Percentiles rank a stretch among this genome's conserved stretches.
Conservation (phyloP, 1,140 invertebrate genomes). For the Bombus superbus region DNA sequence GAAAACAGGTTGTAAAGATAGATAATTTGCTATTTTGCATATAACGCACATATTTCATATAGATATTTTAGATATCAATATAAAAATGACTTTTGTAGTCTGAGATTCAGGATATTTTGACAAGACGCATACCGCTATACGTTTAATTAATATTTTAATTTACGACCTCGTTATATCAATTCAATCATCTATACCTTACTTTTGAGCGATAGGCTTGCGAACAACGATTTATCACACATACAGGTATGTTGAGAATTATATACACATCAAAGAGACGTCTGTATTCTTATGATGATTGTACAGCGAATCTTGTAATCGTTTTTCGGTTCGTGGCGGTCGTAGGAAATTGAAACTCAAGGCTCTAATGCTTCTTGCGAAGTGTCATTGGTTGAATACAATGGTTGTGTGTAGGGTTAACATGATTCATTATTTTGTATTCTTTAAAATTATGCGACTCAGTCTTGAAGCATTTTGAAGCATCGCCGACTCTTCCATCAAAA, state of each 20-base stretch:
- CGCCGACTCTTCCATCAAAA: background rate
- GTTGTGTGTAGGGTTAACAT: background rate
- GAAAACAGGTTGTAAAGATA: background rate
- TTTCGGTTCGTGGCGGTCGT: background rate
- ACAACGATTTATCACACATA: constrained; percentile 28
- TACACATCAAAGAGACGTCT: constrained; percentile 8
- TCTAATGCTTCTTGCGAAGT: background rate
- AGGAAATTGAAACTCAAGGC: background rate
- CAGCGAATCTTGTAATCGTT: background rate
- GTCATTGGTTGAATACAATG: background rate
- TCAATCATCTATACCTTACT: background rate
- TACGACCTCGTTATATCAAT: background rate
- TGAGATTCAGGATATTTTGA: background rate
- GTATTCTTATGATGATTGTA: background rate
- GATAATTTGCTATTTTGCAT: background rate
- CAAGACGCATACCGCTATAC: background rate
- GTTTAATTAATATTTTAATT: background rate
- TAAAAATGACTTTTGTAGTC: background rate
- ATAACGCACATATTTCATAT: background rate
- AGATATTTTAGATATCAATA: background rate
- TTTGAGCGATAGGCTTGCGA: constrained; percentile 3
- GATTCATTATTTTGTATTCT: background rate
- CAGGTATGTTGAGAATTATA: constrained; percentile 10
- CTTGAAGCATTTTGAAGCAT: constrained; percentile 5
- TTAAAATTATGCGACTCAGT: constrained; percentile 15